Percentiles rank a stretch among this genome's conserved stretches.
Conservation (phyloP, 2,888 invertebrate genomes). For the Cerceris ruficornis region DNA sequence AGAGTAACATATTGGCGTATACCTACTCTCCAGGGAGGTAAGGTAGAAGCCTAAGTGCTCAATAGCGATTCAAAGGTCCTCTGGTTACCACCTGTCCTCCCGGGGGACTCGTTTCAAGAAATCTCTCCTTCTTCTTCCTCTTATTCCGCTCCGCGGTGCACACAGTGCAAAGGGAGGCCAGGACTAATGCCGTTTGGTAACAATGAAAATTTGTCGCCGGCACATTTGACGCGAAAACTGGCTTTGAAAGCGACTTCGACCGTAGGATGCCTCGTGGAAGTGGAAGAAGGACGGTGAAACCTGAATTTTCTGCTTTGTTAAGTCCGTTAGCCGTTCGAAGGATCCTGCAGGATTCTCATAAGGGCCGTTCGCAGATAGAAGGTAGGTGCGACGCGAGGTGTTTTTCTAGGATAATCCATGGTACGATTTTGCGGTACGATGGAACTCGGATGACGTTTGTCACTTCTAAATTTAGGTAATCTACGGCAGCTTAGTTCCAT, state of each 20-base stretch:
- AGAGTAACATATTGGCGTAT: constrained; percentile 51
- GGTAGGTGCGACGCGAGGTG: constrained; percentile 28
- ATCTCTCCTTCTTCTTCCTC: constrained; percentile 43
- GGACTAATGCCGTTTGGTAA: constrained; percentile 54
- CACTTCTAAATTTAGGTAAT: constrained; percentile 6
- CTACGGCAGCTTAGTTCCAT: background rate
- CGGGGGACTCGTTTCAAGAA: constrained; percentile 61
- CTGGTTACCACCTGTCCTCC: constrained; percentile 77
- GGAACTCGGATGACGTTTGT: constrained; percentile 12
- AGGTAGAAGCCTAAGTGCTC: constrained; percentile 52
- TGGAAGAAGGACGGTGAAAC: constrained; percentile 35
- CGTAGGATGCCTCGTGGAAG: constrained; percentile 1
- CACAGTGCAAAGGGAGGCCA: constrained; percentile 23
- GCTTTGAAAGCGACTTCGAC: constrained; percentile 60
- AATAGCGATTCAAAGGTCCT: constrained; percentile 61
- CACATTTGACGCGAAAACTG: constrained; percentile 79
- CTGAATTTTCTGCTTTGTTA: constrained; percentile 79
- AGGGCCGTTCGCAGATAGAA: background rate
- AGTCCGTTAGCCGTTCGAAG: constrained; percentile 30
- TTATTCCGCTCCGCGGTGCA: constrained; percentile 31
- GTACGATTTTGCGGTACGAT: constrained; percentile 37
- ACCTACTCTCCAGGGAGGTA: constrained; percentile 45
- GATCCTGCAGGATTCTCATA: constrained; percentile 6
- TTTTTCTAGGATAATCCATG: constrained; percentile 12
- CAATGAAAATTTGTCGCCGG: constrained; percentile 81